phyloP scores from a whole-genome alignment of 2,888 invertebrate species.

The Apotomis turbidana region DNA sequence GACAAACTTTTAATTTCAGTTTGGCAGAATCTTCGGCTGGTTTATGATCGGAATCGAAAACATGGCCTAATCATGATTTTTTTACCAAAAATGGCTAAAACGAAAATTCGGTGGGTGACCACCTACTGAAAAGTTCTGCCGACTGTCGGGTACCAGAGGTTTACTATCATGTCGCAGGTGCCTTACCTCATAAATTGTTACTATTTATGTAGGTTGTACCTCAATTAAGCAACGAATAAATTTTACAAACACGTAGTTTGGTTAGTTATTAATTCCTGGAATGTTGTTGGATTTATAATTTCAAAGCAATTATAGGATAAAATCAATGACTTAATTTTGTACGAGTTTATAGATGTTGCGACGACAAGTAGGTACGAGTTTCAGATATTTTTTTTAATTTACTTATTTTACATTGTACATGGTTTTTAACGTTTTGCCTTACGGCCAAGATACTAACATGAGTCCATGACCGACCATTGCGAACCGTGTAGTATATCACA shows the following conservation, averaged over 20 bases:
- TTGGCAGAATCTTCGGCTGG: too few species aligned
- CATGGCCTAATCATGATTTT: too few species aligned
- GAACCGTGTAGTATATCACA: too few species aligned
- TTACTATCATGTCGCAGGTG: conserved; percentile 35
- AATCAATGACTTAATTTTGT: conserved; percentile 36
- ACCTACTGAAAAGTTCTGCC: conserved; percentile 4
- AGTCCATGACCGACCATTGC: too few species aligned
- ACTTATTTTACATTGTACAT: too few species aligned
- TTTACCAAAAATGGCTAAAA: too few species aligned
- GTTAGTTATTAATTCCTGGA: conserved; percentile 37
- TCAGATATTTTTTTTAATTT: background rate
- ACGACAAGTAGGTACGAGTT: background rate
- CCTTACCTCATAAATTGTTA: conserved; percentile 36
- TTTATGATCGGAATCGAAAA: too few species aligned
- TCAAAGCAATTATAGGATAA: conserved; percentile 36
- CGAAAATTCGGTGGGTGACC: too few species aligned
- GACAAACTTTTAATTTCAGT: too few species aligned
- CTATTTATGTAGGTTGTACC: conserved; percentile 42
- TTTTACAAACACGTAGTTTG: conserved; percentile 37
- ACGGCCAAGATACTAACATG: too few species aligned
- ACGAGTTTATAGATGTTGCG: background rate
- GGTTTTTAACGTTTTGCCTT: too few species aligned
- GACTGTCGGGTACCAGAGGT: conserved; percentile 7
- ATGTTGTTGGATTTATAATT: conserved; percentile 37
- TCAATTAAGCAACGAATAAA: conserved; percentile 41